Conservation (phyloP, 1,140 invertebrate genomes). For the Musca vetustissima region DNA sequence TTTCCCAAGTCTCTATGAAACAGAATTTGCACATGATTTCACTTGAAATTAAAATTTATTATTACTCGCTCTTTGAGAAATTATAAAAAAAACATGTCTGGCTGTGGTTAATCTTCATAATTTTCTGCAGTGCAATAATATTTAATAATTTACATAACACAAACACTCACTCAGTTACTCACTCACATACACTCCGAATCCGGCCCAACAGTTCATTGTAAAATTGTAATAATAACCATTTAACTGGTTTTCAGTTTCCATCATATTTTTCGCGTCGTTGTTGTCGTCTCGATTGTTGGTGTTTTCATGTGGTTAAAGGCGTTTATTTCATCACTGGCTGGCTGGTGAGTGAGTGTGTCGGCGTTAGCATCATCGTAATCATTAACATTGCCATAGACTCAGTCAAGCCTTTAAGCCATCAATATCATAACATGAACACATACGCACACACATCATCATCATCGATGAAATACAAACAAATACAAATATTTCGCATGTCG, state of each 20-base stretch:
- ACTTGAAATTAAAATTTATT: neutral
- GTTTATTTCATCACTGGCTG: neutral
- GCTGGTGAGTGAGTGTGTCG: neutral
- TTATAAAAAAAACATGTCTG: neutral
- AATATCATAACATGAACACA: neutral
- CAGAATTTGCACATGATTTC: neutral
- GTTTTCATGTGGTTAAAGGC: conserved; percentile 1
- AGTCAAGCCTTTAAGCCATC: conserved; percentile 9
- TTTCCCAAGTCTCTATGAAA: neutral
- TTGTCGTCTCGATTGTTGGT: neutral
- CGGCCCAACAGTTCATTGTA: no score
- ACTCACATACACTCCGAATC: no score
- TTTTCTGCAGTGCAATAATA: neutral
- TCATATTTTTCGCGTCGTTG: no score
- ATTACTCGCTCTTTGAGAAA: neutral
- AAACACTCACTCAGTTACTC: no score
- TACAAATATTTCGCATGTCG: no score
- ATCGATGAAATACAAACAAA: no score
- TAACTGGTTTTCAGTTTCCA: no score
- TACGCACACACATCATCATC: neutral
- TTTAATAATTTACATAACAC: conserved; percentile 4
- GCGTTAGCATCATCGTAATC: neutral
- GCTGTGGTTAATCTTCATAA: no score
- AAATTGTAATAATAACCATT: no score
- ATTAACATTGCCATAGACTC: no score